Base-by-base conservation (phyloP, 2,888 invertebrate genomes). In the Malthinus flaveolus region DNA sequence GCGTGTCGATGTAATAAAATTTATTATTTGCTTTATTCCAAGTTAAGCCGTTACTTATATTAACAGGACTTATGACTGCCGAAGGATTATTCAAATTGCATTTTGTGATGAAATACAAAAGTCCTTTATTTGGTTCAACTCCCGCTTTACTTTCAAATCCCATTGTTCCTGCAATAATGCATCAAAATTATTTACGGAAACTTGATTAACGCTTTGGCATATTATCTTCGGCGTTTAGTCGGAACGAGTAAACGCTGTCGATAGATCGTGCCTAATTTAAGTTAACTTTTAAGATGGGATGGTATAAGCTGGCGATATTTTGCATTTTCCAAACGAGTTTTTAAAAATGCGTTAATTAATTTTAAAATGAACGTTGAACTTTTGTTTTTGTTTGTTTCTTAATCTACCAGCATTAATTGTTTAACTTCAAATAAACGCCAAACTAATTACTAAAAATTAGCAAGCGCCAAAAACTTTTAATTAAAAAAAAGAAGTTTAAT, bases 1-100 rank as follows among this genome's bases (percentile, higher is more conserved):
- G 82, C 0, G 90, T 85, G 76, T 93, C 93, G 33, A 91, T 90
- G 75, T 88, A 93, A 76, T 88, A 93, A 82, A 93, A 85, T 67
- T 83, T 85, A 61, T 84, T 82, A 69, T 86, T 85, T 68, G 89
- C 87, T 0, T 79, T 72, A 11, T 85, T 88, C 92, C 92, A 93
- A 0, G 87, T 86, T 5, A 93, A 75, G 1, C 93, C 93, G 70
- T 93, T 93, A 42, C 91, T 91, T n/a, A 90, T 82, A 8, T 84
- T 82, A 12, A 89, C 86, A 5, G 80, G 78, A 1, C 74, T 65
- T 11, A 75, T 68, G 31, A 71, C 67, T 3, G 70, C 61, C 47
- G 62, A 52, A 0, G 77, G 78, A 50, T 71, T 65, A 11, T 66
- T 51, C 11, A 74, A 46, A 37, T 72, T 71, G 1, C 78, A 65